Evolutionary conservation across 2,888 invertebrate species (phyloP).

Genomic region (Platycheirus rosarum): DNA sequence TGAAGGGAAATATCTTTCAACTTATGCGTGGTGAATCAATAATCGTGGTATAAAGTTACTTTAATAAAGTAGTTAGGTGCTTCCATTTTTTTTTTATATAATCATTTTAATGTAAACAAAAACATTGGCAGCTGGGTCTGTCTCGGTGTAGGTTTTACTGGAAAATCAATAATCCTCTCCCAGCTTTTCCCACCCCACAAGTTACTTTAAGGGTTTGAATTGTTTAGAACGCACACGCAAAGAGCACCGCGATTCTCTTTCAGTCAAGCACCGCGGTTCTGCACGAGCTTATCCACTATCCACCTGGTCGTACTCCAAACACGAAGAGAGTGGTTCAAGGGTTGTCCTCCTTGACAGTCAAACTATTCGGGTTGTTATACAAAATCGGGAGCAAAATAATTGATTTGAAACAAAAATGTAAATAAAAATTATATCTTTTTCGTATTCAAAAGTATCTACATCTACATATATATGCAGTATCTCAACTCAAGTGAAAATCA

Average conservation of each 20-base stretch:
- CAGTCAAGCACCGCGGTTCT: conserved; percentile 36
- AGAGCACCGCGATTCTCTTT: conserved; percentile 66
- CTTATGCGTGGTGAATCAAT: conserved; percentile 29
- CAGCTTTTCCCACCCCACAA: conserved; percentile 15
- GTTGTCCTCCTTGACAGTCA: conserved; percentile 73
- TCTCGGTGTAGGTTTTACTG: conserved; percentile 7
- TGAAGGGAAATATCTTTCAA: too few species aligned
- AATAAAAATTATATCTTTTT: conserved; percentile 24
- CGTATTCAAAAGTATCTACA: too few species aligned
- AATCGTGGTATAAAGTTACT: conserved; percentile 26
- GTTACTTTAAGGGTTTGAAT: conserved; percentile 18
- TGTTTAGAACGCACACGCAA: conserved; percentile 71
- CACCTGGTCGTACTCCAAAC: conserved; percentile 69
- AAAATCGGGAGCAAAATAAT: conserved; percentile 40
- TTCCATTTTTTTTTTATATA: conserved; percentile 13
- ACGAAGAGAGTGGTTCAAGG: conserved; percentile 70
- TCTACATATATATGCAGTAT: too few species aligned
- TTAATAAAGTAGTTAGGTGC: conserved; percentile 32
- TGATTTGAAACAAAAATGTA: conserved; percentile 60
- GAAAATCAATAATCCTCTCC: conserved; percentile 64
- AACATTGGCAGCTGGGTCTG: conserved; percentile 41
- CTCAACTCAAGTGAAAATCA: too few species aligned
- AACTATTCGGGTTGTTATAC: conserved; percentile 58
- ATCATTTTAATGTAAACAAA: conserved; percentile 47
- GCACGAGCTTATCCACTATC: conserved; percentile 33